phyloP scores from a whole-genome alignment of 1,140 invertebrate species.

The Trichoplusia ni region DNA sequence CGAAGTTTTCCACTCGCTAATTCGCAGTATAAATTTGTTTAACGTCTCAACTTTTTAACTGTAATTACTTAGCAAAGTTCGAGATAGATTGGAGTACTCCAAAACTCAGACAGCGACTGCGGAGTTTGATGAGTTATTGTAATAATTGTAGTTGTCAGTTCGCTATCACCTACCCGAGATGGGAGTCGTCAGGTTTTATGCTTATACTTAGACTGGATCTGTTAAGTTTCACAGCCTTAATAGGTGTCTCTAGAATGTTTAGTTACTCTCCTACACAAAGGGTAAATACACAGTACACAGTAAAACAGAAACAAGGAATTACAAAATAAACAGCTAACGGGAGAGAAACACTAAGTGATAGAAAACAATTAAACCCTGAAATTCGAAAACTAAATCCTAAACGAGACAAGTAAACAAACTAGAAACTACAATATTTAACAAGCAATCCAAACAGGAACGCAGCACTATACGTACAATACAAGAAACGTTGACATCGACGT shows the following conservation, averaged over 20 bases:
- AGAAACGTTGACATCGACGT: conserved; percentile 46
- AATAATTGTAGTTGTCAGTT: conserved; percentile 40
- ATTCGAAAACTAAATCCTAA: neutral
- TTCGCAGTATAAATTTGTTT: conserved; percentile 80
- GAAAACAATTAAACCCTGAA: neutral
- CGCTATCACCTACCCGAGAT: conserved; percentile 6
- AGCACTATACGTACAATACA: conserved; percentile 43
- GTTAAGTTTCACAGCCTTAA: too few species aligned
- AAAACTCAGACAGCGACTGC: conserved; percentile 53
- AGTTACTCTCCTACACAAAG: too few species aligned
- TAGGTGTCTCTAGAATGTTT: too few species aligned
- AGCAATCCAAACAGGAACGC: conserved; percentile 39
- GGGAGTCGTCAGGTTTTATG: neutral
- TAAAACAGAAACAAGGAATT: too few species aligned
- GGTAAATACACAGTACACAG: too few species aligned
- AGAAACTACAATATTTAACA: conserved; percentile 29
- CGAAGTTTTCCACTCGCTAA: conserved; percentile 67
- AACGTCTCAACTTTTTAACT: conserved; percentile 80
- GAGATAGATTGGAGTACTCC: conserved; percentile 71
- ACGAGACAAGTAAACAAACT: neutral
- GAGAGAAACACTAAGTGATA: too few species aligned
- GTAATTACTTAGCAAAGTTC: conserved; percentile 77
- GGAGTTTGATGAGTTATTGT: conserved; percentile 53
- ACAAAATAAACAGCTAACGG: neutral
- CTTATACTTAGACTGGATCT: neutral